Conservation (phyloP, 1,140 invertebrate genomes). For the Macrobrachium rosenbergii region DNA sequence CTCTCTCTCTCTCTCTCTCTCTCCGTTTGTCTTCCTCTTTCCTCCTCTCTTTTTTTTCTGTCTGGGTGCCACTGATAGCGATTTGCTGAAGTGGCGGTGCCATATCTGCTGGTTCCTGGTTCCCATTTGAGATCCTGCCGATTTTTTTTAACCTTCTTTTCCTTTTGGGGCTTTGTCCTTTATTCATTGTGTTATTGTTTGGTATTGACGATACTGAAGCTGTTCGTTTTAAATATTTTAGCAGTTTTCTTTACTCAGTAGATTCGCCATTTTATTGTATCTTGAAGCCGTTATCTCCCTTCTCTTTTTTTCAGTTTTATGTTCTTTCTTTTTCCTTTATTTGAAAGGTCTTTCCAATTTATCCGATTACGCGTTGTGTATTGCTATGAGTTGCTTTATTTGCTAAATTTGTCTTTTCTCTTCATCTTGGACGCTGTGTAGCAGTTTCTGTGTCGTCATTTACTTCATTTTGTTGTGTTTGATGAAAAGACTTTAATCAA, state of each 20-base stretch:
- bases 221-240: background rate
- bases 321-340: conserved; percentile 7
- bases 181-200: background rate
- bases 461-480: too few relatives aligned
- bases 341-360: background rate
- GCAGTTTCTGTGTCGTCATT: too few relatives aligned
- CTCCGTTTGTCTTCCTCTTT: background rate
- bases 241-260: background rate
- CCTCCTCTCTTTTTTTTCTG: background rate
- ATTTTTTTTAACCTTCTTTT: background rate
- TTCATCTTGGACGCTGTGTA: too few relatives aligned
- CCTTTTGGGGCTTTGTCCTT: background rate
- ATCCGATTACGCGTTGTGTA: too few relatives aligned
- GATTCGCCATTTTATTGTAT: too few relatives aligned
- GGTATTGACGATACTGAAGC: background rate
- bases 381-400: too few relatives aligned
- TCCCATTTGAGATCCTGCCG: background rate
- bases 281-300: background rate
- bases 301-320: conserved; percentile 10
- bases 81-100: too few relatives aligned
- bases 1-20: background rate
- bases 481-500: too few relatives aligned
- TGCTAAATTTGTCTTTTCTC: too few relatives aligned
- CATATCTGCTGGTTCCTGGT: background rate
- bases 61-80: too few relatives aligned